Evolutionary conservation across 2,113 vertebrate genomes (phyloP).

Genomic region (Oncorhynchus masou): DNA sequence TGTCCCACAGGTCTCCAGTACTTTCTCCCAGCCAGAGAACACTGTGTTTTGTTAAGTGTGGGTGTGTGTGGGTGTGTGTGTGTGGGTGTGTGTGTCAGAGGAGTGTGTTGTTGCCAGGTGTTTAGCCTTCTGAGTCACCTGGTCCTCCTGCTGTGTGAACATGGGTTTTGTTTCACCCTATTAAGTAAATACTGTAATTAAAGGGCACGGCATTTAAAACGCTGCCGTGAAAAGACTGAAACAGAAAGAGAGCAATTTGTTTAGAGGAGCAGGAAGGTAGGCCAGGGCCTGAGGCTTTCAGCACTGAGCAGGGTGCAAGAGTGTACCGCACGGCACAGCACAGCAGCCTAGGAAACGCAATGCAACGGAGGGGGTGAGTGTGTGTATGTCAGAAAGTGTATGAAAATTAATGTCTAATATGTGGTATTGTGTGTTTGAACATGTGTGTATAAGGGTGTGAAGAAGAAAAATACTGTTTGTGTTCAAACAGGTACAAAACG

Average conservation of each 20-base stretch:
- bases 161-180: constrained; percentile 70
- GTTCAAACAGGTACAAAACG: constrained; percentile 43
- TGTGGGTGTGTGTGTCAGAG: background rate
- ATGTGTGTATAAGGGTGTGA: background rate
- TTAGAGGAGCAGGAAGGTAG: constrained; percentile 66
- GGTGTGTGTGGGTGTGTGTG: too few relatives aligned
- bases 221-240: constrained; percentile 68
- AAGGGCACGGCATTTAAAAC: constrained; percentile 67
- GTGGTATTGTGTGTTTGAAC: background rate
- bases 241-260: constrained; percentile 71
- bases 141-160: constrained; percentile 68
- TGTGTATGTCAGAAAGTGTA: constrained; percentile 34
- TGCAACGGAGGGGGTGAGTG: constrained; percentile 25
- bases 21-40: background rate
- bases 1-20: constrained; percentile 18
- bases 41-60: constrained; percentile 1
- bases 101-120: constrained; percentile 55
- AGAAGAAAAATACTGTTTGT: constrained; percentile 38
- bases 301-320: constrained; percentile 53
- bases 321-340: constrained; percentile 32
- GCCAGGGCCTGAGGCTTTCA: constrained; percentile 62
- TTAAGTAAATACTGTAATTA: constrained; percentile 78
- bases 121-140: constrained; percentile 71
- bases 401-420: background rate
- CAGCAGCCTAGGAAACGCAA: constrained; percentile 19